Evolutionary conservation across 2,113 vertebrate genomes (phyloP).

Genomic region (Charina bottae): DNA sequence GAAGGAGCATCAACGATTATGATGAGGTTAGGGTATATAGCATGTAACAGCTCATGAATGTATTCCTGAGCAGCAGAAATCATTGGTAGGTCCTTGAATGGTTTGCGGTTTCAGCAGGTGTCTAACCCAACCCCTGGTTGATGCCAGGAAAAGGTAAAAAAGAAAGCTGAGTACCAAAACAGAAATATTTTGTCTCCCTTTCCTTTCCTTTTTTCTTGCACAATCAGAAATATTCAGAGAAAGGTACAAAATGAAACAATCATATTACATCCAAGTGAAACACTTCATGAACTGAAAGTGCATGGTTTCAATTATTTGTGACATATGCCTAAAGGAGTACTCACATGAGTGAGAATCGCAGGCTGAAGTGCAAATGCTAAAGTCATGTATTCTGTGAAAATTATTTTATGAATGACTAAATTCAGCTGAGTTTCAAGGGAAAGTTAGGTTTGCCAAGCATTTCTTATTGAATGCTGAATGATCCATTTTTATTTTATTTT

Average conservation of each 20-base stretch:
- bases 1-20: neutral
- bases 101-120: neutral
- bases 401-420: neutral
- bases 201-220: neutral
- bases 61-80: neutral
- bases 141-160: neutral
- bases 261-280: neutral
- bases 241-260: constrained; percentile 7
- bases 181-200: neutral
- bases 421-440: constrained; percentile 15
- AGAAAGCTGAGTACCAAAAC: neutral
- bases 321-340: neutral
- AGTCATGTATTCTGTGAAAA: neutral
- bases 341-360: neutral
- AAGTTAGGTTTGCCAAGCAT: neutral
- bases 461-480: constrained; percentile 39
- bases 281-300: neutral
- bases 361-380: neutral
- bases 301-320: constrained; percentile 10
- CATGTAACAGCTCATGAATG: neutral
- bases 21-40: neutral
- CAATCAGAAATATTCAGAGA: neutral
- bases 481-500: constrained; percentile 17
- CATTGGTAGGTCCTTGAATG: neutral
- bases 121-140: neutral